Conservation (phyloP, 2,797 vertebrate genomes). For the Cheirogaleus major region DNA sequence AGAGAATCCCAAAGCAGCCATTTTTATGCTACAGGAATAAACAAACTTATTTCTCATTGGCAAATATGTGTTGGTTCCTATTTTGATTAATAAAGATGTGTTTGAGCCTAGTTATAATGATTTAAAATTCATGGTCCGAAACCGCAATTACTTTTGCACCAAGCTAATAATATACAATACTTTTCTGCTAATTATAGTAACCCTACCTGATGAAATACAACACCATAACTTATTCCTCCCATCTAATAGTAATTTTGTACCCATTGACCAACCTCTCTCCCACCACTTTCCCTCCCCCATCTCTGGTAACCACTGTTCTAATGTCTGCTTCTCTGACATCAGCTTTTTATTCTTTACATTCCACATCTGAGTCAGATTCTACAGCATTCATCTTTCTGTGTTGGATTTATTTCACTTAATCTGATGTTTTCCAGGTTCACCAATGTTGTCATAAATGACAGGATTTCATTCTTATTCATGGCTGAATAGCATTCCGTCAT, state of each 20-base stretch:
- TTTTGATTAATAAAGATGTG: too few species aligned
- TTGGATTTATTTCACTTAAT: neutral
- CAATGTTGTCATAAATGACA: neutral
- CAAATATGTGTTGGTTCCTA: too few species aligned
- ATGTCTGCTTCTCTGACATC: neutral
- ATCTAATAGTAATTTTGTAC: neutral
- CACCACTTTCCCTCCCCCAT: neutral
- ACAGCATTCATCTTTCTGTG: neutral
- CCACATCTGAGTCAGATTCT: neutral
- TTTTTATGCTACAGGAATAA: too few species aligned
- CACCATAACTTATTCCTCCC: neutral
- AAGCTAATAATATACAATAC: neutral
- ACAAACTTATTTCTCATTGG: too few species aligned
- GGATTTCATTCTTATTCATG: neutral
- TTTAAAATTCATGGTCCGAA: too few species aligned
- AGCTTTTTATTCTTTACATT: neutral
- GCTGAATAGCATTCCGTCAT: neutral
- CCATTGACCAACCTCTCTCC: neutral
- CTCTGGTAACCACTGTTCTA: neutral
- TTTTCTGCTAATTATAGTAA: neutral
- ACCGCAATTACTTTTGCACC: too few species aligned
- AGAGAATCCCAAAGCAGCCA: too few species aligned
- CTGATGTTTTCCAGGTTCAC: neutral
- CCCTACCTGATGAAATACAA: neutral
- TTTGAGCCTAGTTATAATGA: too few species aligned